These are phyloP conservation scores for Engraulis encrasicolus DNA, from an alignment of 2,113 vertebrate genomes.

Conservation along the genomic window DNA sequence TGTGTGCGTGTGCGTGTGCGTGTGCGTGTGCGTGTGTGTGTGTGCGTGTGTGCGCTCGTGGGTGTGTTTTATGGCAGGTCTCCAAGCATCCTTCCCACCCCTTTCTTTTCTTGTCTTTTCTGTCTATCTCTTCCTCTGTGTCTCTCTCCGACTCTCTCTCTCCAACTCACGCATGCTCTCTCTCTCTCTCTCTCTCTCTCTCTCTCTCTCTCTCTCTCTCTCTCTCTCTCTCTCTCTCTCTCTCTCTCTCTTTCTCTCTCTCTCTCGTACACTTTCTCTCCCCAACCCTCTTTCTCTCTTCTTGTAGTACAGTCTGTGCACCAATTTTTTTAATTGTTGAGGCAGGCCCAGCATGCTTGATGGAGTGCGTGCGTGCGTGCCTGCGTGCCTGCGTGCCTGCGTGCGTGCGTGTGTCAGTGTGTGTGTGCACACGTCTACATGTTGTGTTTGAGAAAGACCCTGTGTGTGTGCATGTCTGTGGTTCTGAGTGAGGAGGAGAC, in stretches of 20 bases:
- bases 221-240: not conserved
- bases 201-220: too few relatives aligned
- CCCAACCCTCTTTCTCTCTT: not conserved
- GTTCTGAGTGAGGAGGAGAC: conserved; percentile 54
- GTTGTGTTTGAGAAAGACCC: conserved; percentile 23
- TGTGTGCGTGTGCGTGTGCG: too few relatives aligned
- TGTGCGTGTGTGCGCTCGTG: not conserved
- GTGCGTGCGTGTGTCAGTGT: not conserved
- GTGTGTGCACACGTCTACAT: not conserved
- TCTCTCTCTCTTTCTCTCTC: not conserved
- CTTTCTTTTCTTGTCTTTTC: not conserved
- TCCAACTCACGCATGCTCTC: too few relatives aligned
- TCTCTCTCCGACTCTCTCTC: too few relatives aligned
- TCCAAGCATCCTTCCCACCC: not conserved
- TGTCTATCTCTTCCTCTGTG: not conserved
- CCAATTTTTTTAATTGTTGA: not conserved
- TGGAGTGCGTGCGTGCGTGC: not conserved
- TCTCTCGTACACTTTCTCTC: not conserved
- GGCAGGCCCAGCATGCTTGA: not conserved
- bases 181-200: too few relatives aligned
- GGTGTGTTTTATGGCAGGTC: not conserved
- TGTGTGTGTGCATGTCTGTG: not conserved
- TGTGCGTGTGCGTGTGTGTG: not conserved
- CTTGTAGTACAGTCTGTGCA: too few relatives aligned
- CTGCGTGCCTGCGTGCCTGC: too few relatives aligned